These are phyloP conservation scores for Drosophila athabasca DNA, from an alignment of 1,140 invertebrate species.

Conservation along the genomic window DNA sequence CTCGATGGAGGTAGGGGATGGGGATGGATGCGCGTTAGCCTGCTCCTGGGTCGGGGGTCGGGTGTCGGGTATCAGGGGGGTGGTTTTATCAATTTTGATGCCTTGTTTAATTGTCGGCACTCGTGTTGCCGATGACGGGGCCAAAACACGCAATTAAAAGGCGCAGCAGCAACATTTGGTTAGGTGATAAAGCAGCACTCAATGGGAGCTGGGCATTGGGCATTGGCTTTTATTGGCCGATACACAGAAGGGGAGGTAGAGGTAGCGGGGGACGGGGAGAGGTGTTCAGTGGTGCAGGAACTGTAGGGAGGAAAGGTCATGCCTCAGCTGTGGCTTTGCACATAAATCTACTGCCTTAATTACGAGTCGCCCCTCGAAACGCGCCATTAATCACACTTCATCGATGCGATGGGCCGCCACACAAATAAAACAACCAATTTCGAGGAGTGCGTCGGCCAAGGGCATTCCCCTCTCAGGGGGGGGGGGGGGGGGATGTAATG, in stretches of 20 bases:
- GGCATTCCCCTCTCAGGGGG: background rate
- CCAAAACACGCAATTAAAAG: slow-evolving; percentile 72
- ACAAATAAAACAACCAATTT: slow-evolving; percentile 73
- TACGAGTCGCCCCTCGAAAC: slow-evolving; percentile 71
- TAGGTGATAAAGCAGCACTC: slow-evolving; percentile 51
- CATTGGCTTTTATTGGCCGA: slow-evolving; percentile 37
- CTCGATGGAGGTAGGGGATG: too few species aligned
- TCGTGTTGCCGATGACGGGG: slow-evolving; percentile 32
- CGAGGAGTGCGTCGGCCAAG: slow-evolving; percentile 5
- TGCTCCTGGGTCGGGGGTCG: slow-evolving; percentile 20
- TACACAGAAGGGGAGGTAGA: background rate
- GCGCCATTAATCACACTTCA: slow-evolving; percentile 79
- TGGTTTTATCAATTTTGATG: slow-evolving; percentile 74
- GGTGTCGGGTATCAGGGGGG: background rate
- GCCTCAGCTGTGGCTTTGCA: slow-evolving; percentile 49
- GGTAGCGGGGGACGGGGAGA: background rate
- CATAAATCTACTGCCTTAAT: slow-evolving; percentile 77
- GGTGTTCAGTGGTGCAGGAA: background rate
- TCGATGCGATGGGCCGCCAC: slow-evolving; percentile 53
- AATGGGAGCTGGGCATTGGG: slow-evolving; percentile 25
- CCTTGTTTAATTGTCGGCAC: slow-evolving; percentile 69
- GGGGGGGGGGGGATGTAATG: background rate
- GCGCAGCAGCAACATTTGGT: slow-evolving; percentile 57
- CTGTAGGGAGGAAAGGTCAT: slow-evolving; percentile 24
- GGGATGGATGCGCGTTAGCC: too few species aligned